Conservation (phyloP, 92 coral and sea anemone genomes). For the Palythoa grandis region DNA sequence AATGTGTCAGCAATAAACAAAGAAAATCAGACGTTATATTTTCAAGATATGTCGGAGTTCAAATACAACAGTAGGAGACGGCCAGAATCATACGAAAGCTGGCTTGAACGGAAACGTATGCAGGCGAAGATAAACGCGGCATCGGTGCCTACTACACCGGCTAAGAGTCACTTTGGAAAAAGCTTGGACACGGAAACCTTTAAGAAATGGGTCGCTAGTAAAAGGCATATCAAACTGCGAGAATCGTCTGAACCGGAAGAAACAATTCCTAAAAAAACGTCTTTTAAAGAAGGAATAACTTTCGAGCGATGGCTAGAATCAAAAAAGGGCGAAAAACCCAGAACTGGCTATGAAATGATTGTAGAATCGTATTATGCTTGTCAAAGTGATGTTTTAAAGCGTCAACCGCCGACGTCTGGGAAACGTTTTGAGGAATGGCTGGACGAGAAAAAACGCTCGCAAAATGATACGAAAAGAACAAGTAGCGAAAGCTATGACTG, state of each 20-base stretch:
- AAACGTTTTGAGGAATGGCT: slow-evolving; percentile 82
- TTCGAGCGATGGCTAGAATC: slow-evolving; percentile 92
- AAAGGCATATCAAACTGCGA: slow-evolving; percentile 56
- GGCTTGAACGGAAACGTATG: slow-evolving; percentile 87
- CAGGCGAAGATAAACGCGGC: slow-evolving; percentile 47
- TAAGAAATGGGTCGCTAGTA: slow-evolving; percentile 79
- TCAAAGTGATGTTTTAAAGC: slow-evolving; percentile 23
- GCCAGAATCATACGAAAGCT: slow-evolving; percentile 75
- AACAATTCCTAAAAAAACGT: slow-evolving; percentile 53
- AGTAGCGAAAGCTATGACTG: slow-evolving; percentile 10
- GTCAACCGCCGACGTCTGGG: slow-evolving; percentile 68
- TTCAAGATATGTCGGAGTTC: slow-evolving; percentile 49
- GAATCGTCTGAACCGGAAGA: slow-evolving; percentile 62
- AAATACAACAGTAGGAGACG: slow-evolving; percentile 56
- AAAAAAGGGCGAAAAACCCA: slow-evolving; percentile 60
- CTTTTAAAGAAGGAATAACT: slow-evolving; percentile 72
- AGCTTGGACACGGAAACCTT: slow-evolving; percentile 82
- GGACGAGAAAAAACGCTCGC: slow-evolving; percentile 69
- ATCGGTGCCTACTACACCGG: slow-evolving; percentile 72
- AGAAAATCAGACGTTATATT: slow-evolving; percentile 33
- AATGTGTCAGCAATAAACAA: slow-evolving; percentile 4
- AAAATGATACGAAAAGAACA: slow-evolving; percentile 33
- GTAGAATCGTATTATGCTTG: slow-evolving; percentile 54
- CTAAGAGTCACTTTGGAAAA: slow-evolving; percentile 65
- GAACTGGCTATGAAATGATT: slow-evolving; percentile 47